Percentiles rank a stretch among this genome's conserved stretches.
Conservation (phyloP, 2,888 invertebrate species). For the Xylocampa areola region DNA sequence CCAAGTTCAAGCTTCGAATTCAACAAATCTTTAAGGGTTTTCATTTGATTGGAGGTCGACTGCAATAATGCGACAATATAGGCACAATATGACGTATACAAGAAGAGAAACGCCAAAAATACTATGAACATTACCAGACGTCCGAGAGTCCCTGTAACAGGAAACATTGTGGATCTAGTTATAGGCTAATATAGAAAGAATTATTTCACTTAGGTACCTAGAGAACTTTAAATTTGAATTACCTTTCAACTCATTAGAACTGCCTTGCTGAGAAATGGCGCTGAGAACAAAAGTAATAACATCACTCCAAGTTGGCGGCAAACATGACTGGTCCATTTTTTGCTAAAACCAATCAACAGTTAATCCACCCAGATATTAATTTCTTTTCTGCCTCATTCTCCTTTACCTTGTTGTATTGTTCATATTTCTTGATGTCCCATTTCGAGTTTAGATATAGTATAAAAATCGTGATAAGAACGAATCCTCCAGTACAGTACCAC, state of each 20-base stretch:
- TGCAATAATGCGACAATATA: conserved; percentile 93
- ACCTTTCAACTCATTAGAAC: conserved; percentile 74
- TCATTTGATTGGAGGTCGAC: conserved; percentile 91
- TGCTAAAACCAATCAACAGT: conserved; percentile 47
- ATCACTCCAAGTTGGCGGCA: conserved; percentile 81
- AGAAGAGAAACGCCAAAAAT: conserved; percentile 91
- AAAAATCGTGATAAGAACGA: conserved; percentile 73
- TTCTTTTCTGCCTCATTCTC: not conserved
- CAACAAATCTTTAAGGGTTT: conserved; percentile 90
- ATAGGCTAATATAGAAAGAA: too few relatives aligned
- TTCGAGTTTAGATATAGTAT: conserved; percentile 71
- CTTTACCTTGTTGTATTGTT: conserved; percentile 37
- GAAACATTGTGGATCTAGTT: conserved; percentile 11
- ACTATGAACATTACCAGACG: conserved; percentile 91
- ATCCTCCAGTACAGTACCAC: conserved; percentile 88
- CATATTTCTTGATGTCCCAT: conserved; percentile 72
- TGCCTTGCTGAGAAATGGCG: conserved; percentile 91
- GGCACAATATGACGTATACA: conserved; percentile 93
- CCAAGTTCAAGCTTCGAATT: conserved; percentile 91
- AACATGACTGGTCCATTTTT: conserved; percentile 55
- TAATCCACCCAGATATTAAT: not conserved
- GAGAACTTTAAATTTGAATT: too few relatives aligned
- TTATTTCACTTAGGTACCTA: too few relatives aligned
- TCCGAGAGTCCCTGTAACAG: conserved; percentile 78
- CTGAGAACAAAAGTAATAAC: conserved; percentile 88